Percentiles rank a stretch among this genome's conserved stretches.
Evolutionary conservation across 2,888 invertebrate species (phyloP).

Genomic region (Tanypteryx hageni): DNA sequence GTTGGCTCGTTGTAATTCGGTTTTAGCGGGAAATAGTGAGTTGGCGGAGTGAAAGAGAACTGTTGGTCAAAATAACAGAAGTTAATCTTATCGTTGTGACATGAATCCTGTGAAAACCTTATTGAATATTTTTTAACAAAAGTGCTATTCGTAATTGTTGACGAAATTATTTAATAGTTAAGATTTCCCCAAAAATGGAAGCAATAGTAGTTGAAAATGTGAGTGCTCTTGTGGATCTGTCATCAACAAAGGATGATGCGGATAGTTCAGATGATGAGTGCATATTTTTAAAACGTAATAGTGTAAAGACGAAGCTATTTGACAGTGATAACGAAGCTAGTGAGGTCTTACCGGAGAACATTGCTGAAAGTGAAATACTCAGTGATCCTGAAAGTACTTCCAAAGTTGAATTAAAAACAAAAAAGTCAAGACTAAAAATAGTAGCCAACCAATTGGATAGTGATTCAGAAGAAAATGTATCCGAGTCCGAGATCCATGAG

Average conservation of each 20-base stretch:
- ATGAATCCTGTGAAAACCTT: background rate
- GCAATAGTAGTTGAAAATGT: background rate
- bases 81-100: background rate
- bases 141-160: background rate
- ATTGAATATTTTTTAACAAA: background rate
- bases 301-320: background rate
- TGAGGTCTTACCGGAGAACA: background rate
- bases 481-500: background rate
- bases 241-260: background rate
- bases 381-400: background rate
- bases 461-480: background rate
- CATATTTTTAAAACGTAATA: background rate
- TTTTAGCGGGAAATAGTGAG: conserved; percentile 59
- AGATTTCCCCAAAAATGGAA: background rate
- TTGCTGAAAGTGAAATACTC: background rate
- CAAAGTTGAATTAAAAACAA: background rate
- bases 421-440: background rate
- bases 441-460: background rate
- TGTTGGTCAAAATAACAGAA: background rate
- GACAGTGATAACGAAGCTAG: conserved; percentile 40
- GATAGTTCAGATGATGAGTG: conserved; percentile 47
- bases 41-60: background rate
- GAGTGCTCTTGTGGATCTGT: background rate
- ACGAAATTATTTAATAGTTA: background rate
- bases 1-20: background rate